These are phyloP conservation scores for Drosophila anomelani DNA, from an alignment of 2,888 invertebrate species.

Conservation along the genomic window DNA sequence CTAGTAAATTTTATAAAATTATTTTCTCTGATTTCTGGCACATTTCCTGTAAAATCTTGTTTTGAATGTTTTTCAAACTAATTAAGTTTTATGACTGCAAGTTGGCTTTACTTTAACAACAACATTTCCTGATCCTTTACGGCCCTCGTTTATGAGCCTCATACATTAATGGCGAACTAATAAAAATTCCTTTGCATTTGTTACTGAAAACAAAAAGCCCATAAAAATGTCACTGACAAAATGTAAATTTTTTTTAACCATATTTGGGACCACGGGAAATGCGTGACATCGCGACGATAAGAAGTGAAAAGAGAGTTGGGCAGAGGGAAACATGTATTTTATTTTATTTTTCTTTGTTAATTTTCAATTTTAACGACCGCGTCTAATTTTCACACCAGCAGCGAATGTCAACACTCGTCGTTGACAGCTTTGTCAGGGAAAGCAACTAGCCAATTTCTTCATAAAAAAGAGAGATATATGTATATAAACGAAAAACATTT, in stretches of 20 bases:
- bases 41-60: slow-evolving; percentile 31
- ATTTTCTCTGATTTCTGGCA: background rate
- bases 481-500: slow-evolving; percentile 28
- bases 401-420: slow-evolving; percentile 36
- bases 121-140: slow-evolving; percentile 42
- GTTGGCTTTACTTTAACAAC: slow-evolving; percentile 10
- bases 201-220: slow-evolving; percentile 23
- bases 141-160: slow-evolving; percentile 24
- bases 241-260: slow-evolving; percentile 24
- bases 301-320: background rate
- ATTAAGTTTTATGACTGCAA: slow-evolving; percentile 60
- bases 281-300: slow-evolving; percentile 37
- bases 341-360: slow-evolving; percentile 7
- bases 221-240: slow-evolving; percentile 33
- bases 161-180: slow-evolving; percentile 45
- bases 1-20: background rate
- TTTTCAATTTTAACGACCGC: slow-evolving; percentile 36
- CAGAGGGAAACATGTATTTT: background rate
- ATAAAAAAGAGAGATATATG: background rate
- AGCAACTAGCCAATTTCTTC: slow-evolving; percentile 13
- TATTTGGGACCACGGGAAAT: slow-evolving; percentile 32
- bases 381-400: slow-evolving; percentile 41
- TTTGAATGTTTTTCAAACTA: slow-evolving; percentile 45
- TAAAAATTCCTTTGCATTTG: slow-evolving; percentile 34
- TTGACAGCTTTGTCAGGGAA: slow-evolving; percentile 35